phyloP scores from a whole-genome alignment of 1,140 invertebrate species.

The Drusus annulatus region DNA sequence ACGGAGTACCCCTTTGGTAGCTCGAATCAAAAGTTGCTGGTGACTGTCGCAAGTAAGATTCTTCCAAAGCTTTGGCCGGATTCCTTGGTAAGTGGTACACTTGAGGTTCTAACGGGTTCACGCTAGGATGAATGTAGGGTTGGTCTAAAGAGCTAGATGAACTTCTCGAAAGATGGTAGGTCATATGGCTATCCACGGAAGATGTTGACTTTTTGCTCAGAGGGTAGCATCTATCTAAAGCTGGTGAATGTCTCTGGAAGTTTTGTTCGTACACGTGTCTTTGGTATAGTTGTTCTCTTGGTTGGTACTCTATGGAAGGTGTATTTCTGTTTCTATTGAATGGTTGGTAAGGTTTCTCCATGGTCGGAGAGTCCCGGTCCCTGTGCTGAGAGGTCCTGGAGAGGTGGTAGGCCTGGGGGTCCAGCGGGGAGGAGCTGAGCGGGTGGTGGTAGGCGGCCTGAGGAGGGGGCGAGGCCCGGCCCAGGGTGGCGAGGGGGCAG shows the following conservation, averaged over 20 bases:
- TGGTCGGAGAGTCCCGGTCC: slow-evolving; percentile 58
- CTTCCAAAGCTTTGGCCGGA: slow-evolving; percentile 56
- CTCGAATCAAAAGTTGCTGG: slow-evolving; percentile 51
- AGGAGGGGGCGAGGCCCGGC: slow-evolving; percentile 69
- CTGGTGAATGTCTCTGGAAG: slow-evolving; percentile 47
- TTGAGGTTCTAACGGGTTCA: slow-evolving; percentile 64
- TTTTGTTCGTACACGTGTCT: slow-evolving; percentile 44
- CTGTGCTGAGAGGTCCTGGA: slow-evolving; percentile 62
- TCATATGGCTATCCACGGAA: slow-evolving; percentile 55
- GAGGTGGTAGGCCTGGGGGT: slow-evolving; percentile 67
- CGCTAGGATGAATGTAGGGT: slow-evolving; percentile 63
- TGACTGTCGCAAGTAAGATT: slow-evolving; percentile 52
- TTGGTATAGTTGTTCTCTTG: slow-evolving; percentile 49
- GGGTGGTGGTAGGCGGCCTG: slow-evolving; percentile 66
- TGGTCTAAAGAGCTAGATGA: slow-evolving; percentile 59
- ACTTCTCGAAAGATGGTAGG: slow-evolving; percentile 60
- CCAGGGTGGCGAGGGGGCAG: slow-evolving; percentile 75
- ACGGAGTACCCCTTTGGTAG: slow-evolving; percentile 52
- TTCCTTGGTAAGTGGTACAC: slow-evolving; percentile 56
- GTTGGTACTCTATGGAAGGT: slow-evolving; percentile 52
- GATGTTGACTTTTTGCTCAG: slow-evolving; percentile 55
- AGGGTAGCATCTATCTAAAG: slow-evolving; percentile 55
- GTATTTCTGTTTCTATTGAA: slow-evolving; percentile 48
- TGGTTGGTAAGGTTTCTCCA: slow-evolving; percentile 52
- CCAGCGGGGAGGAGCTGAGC: slow-evolving; percentile 66